Base-by-base conservation (phyloP, 2,113 vertebrate species). In the Azemiops feae region DNA sequence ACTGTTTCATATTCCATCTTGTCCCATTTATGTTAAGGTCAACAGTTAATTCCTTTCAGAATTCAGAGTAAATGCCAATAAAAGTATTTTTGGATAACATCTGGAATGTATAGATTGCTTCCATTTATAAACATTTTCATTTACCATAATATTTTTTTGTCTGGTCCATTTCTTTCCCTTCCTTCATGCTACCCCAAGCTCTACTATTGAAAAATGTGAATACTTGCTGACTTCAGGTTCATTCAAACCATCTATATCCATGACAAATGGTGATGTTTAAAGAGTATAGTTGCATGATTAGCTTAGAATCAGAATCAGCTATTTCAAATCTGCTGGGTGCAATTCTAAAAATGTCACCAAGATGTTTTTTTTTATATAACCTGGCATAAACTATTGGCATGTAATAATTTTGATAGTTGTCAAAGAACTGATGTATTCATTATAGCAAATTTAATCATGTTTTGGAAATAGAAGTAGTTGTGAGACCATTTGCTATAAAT, bases 171-270 rank as follows among this genome's bases (percentile, higher is more conserved):
- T 90, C 43, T 89, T 60, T 34, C 81, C 22, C 6, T 60, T 92
- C 23, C 2, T 0, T 91, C 91, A 91, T 5, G 45, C 27, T 22
- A 7, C 87, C 14, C 39, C 11, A 53, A n/a, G 34, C 5, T 3
- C 23, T 89, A 60, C 54, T 96, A 53, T 8, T 92, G 87, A 92
- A 92, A 96, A 96, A 95, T 94, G 91, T 92, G 85, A 90, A 1
- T 92, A 52, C 55, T 92, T 91, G 91, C 5, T 16, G 92, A 47
- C 0, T 50, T 91, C 34, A 90, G n/a, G 74, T 91, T 55, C 91
- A 58, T 85, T 93, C 92, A 89, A 74, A 27, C 3, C 64, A 14
- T 64, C 91, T 45, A 54, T 1, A 4, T 64, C 6, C 89, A 1
- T 30, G 74, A 60, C 0, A 34, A 23, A 93, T 54, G 1, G 10